Evolutionary conservation across 2,888 invertebrate species (phyloP), one percentile per base, ranked within the genome.

Genomic region (Arrhopalites spinosus): DNA sequence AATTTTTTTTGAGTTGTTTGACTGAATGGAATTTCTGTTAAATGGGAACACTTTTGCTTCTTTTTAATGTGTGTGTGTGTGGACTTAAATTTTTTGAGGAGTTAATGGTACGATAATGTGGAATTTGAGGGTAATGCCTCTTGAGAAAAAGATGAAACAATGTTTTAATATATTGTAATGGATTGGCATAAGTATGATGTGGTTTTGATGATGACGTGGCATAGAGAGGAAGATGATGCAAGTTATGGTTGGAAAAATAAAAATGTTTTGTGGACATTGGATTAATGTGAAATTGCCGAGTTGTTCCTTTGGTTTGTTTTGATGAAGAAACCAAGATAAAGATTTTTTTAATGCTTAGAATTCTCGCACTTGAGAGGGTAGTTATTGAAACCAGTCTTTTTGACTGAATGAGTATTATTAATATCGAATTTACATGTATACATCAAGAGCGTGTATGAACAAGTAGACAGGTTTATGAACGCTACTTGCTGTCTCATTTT

Each of bases 341-440:
- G 36, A 11, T 3, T 7, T n/a, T 36, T 36, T 36, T 36, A 36
- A 36, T 36, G 36, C 36, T n/a, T 11, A 36, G 36, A 36, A 36
- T 36, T 36, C 36, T 36, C 36, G 36, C 36, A 36, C 36, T 36
- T 27, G 13, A 13, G 30, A 67, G 25, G 45, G 66, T 30, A 36
- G 45, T 67, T 36, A 45, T 43, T 23, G 45, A 25, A 67, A 67
- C 66, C 66, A 67, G 66, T 50, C 69, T 43, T 45, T 68, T 11
- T 69, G n/a, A n/a, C n/a, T n/a, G 50, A 45, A 69, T 69, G 64
- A 69, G 29, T 69, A 69, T 69, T 69, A 69, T 69, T 69, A 47
- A 69, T 69, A 69, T 47, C 25, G 27, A 69, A 69, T 36, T 36
- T 36, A 36, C 36, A 36, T 69, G 36, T 45, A 69, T n/a, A n/a